phyloP scores from a whole-genome alignment of 1,140 invertebrate species.

The Meloidogyne hapla region DNA sequence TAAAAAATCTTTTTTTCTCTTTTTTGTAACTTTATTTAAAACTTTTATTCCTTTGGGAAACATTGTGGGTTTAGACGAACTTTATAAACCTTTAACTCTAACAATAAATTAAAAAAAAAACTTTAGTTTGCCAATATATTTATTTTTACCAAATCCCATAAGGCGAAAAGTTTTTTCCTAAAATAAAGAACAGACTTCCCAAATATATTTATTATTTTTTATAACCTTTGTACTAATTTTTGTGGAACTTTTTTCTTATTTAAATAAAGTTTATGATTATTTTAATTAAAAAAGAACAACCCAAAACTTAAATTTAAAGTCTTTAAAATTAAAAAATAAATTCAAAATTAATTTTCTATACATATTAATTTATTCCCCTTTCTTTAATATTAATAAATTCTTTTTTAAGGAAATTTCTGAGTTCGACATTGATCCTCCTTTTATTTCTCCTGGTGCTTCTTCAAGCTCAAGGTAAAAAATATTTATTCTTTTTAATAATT shows the following conservation, averaged over 20 bases:
- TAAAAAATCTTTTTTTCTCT: not conserved
- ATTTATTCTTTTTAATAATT: not conserved
- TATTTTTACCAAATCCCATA: not conserved
- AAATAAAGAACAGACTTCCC: not conserved
- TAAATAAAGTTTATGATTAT: too few relatives aligned
- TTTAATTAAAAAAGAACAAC: too few relatives aligned
- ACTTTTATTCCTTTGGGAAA: not conserved
- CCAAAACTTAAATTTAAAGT: too few relatives aligned
- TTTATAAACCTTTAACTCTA: not conserved
- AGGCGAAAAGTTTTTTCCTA: not conserved
- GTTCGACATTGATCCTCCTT: slow-evolving; percentile 47
- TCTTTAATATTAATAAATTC: too few relatives aligned
- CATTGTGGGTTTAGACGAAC: not conserved
- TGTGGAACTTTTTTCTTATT: too few relatives aligned
- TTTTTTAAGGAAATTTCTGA: slow-evolving; percentile 45
- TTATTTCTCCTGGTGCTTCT: slow-evolving; percentile 45
- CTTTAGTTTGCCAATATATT: not conserved
- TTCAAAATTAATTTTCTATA: too few relatives aligned
- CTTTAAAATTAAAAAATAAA: too few relatives aligned
- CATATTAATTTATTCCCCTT: too few relatives aligned
- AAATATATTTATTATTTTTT: not conserved
- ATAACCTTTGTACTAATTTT: not conserved
- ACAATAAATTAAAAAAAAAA: not conserved
- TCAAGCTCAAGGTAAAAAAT: slow-evolving; percentile 44
- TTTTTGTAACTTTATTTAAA: slow-evolving; percentile 11